A percentile compares a stretch with the other conserved stretches of the same genome.
These are phyloP conservation scores for Lasioglossum malachurum DNA, from an alignment of 2,888 invertebrate genomes.

Conservation along the genomic window DNA sequence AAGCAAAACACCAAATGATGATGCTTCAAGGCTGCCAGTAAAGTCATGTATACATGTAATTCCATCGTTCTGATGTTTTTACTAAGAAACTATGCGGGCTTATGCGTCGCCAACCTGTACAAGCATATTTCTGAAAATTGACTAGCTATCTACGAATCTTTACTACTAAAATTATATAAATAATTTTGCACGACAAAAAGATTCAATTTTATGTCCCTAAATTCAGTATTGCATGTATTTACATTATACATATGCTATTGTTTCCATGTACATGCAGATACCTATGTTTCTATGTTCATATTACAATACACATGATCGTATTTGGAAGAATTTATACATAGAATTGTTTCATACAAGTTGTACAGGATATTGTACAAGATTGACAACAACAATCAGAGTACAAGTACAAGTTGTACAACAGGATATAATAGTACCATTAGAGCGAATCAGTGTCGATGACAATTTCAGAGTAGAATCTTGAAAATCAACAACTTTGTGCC, in stretches of 20 bases:
- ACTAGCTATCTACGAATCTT: neutral
- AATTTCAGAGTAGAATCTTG: neutral
- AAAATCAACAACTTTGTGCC: neutral
- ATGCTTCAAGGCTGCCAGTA: conserved; percentile 44
- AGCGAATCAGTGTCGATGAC: too few species aligned
- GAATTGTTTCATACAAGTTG: too few species aligned
- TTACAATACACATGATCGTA: too few species aligned
- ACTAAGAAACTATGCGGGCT: conserved; percentile 6
- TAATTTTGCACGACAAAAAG: neutral
- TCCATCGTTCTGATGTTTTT: conserved; percentile 12
- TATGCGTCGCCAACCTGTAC: neutral
- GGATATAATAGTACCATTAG: too few species aligned
- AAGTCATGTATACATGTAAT: conserved; percentile 11
- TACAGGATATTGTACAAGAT: too few species aligned
- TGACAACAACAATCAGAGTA: too few species aligned
- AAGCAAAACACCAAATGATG: conserved; percentile 50
- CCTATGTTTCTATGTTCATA: too few species aligned
- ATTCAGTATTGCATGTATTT: neutral
- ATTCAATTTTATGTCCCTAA: neutral
- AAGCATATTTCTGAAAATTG: neutral
- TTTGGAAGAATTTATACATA: too few species aligned
- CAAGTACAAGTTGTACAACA: too few species aligned
- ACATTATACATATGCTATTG: neutral
- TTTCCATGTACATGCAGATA: too few species aligned
- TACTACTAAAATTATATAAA: neutral